phyloP scores from a whole-genome alignment of 2,797 vertebrate genomes.

The Steatocranus sp. region DNA sequence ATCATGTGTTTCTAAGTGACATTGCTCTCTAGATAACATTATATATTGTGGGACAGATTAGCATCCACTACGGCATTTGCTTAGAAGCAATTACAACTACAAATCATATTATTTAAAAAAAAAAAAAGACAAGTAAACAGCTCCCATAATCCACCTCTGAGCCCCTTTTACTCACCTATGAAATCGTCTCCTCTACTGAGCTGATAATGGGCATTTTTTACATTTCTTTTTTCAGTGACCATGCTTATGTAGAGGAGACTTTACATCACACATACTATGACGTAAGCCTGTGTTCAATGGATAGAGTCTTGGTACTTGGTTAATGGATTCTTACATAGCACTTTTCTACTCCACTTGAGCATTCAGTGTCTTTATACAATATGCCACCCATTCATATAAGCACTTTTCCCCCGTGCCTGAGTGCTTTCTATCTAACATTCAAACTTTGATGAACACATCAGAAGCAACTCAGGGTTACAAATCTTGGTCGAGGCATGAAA shows the following conservation, averaged over 20 bases:
- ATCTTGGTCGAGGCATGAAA: background rate
- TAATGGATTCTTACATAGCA: background rate
- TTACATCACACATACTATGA: background rate
- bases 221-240: background rate
- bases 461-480: background rate
- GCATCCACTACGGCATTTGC: background rate
- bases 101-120: background rate
- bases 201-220: background rate
- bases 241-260: background rate
- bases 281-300: background rate
- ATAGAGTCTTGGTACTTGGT: background rate
- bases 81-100: background rate
- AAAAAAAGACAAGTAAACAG: background rate
- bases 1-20: background rate
- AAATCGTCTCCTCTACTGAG: background rate
- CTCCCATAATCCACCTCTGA: background rate
- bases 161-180: background rate
- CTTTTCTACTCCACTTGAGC: background rate
- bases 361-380: background rate
- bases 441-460: background rate
- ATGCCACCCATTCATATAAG: background rate
- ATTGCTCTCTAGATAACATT: background rate
- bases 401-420: background rate
- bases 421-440: background rate
- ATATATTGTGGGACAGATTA: background rate